Conservation (phyloP, 2,888 invertebrate species). For the Alitta virens region DNA sequence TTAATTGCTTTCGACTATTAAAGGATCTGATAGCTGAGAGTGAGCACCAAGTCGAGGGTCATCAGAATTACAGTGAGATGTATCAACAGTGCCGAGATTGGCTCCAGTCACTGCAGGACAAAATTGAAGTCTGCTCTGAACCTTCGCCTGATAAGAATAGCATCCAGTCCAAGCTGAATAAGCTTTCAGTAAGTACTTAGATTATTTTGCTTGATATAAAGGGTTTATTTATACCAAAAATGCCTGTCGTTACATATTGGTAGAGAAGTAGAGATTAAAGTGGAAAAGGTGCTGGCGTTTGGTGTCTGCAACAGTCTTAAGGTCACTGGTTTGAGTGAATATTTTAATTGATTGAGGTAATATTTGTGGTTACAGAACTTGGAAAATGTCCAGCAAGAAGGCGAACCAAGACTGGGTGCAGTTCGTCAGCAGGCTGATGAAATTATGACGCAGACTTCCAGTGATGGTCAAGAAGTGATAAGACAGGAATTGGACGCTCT, state of each 20-base stretch:
- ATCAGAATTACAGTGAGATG: slow-evolving; percentile 46
- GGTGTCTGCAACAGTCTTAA: too few relatives aligned
- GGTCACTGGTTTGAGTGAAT: too few relatives aligned
- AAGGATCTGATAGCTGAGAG: slow-evolving; percentile 40
- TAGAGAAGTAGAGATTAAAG: too few relatives aligned
- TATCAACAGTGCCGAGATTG: slow-evolving; percentile 79
- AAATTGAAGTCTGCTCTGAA: slow-evolving; percentile 77
- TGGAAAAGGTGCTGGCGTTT: too few relatives aligned
- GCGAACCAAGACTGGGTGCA: slow-evolving; percentile 71
- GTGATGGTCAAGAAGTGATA: slow-evolving; percentile 87
- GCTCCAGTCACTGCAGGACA: slow-evolving; percentile 77
- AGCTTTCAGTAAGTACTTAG: slow-evolving; percentile 34
- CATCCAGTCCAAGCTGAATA: slow-evolving; percentile 61
- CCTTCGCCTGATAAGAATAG: slow-evolving; percentile 69
- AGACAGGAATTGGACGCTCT: slow-evolving; percentile 79
- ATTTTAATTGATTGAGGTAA: too few relatives aligned
- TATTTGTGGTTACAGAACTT: slow-evolving; percentile 45
- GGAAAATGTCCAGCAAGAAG: slow-evolving; percentile 38
- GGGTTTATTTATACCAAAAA: too few relatives aligned
- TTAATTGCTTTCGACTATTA: not conserved
- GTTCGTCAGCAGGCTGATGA: slow-evolving; percentile 81
- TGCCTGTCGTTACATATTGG: too few relatives aligned
- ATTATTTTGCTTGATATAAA: too few relatives aligned
- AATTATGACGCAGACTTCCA: slow-evolving; percentile 85
- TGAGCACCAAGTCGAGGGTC: slow-evolving; percentile 44